A percentile compares a stretch with the other conserved stretches of the same genome.
phyloP scores from a whole-genome alignment of 2,797 vertebrate genomes.

The Sardinella longiceps region DNA sequence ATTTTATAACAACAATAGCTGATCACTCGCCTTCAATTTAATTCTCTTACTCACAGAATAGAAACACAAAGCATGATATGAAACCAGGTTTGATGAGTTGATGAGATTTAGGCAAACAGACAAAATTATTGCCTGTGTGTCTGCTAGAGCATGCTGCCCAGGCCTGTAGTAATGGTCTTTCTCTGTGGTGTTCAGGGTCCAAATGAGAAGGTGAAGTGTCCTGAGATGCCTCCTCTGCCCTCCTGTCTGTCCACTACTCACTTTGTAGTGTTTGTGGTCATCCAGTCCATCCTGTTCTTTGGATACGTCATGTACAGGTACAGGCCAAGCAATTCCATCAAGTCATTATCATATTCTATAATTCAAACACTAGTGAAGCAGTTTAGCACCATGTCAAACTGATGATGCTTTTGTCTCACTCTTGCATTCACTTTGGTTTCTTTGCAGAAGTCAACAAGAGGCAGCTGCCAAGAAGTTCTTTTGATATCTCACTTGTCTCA shows the following conservation, averaged over 20 bases:
- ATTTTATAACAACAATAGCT: too few species aligned
- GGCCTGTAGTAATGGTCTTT: neutral
- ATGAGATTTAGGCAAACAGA: neutral
- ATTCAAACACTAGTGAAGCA: neutral
- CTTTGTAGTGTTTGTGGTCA: slow-evolving; percentile 85
- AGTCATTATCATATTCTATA: neutral
- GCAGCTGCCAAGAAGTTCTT: slow-evolving; percentile 99
- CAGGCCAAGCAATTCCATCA: neutral
- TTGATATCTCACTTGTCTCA: slow-evolving; percentile 76
- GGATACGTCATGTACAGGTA: slow-evolving; percentile 96
- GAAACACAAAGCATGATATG: neutral
- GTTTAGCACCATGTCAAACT: neutral
- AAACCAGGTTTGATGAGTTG: neutral
- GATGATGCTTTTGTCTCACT: neutral
- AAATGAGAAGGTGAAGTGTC: slow-evolving; percentile 87
- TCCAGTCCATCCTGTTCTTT: slow-evolving; percentile 90
- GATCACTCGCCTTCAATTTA: neutral
- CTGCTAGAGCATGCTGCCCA: neutral
- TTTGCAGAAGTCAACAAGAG: slow-evolving; percentile 93
- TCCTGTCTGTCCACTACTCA: slow-evolving; percentile 89
- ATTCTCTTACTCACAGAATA: neutral
- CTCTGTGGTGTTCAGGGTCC: slow-evolving; percentile 68
- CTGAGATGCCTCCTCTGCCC: slow-evolving; percentile 85
- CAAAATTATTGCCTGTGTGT: too few species aligned
- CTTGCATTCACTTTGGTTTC: slow-evolving; percentile 21